phyloP scores from a whole-genome alignment of 2,113 vertebrate species.

The Nematolebias whitei region DNA sequence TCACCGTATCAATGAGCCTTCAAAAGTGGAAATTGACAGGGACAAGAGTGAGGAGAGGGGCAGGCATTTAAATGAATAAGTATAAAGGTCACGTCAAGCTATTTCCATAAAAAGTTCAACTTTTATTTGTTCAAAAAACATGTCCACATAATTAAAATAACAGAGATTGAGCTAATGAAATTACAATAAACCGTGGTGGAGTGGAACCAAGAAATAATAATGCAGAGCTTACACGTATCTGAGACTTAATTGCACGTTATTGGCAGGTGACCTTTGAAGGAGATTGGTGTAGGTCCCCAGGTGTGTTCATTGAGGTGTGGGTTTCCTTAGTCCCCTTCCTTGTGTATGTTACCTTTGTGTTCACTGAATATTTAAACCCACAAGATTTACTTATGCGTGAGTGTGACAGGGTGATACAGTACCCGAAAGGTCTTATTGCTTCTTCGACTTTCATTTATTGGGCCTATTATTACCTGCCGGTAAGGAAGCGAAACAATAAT shows the following conservation, averaged over 20 bases:
- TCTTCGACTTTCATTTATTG: slow-evolving; percentile 31
- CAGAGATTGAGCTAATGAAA: slow-evolving; percentile 73
- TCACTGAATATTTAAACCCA: neutral
- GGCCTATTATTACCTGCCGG: slow-evolving; percentile 14
- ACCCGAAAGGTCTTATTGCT: slow-evolving; percentile 16
- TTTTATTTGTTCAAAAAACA: slow-evolving; percentile 72
- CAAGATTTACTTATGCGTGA: neutral
- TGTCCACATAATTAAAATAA: slow-evolving; percentile 76
- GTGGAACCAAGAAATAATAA: slow-evolving; percentile 62
- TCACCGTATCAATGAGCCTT: slow-evolving; percentile 11
- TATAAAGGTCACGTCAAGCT: slow-evolving; percentile 75
- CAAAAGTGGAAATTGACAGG: slow-evolving; percentile 31
- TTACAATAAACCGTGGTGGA: slow-evolving; percentile 65
- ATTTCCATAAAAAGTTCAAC: slow-evolving; percentile 77
- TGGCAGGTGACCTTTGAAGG: slow-evolving; percentile 68
- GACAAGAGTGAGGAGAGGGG: neutral
- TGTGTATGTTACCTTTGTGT: neutral
- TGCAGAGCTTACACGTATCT: slow-evolving; percentile 33
- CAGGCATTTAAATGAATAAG: slow-evolving; percentile 62
- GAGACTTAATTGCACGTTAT: slow-evolving; percentile 46
- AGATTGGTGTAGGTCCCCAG: slow-evolving; percentile 39
- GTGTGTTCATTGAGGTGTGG: slow-evolving; percentile 7
- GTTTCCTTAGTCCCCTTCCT: slow-evolving; percentile 4
- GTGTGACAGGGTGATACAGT: neutral
- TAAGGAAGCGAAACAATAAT: slow-evolving; percentile 12